Conservation (phyloP, 2,113 vertebrate genomes). For the Eptesicus fuscus region DNA sequence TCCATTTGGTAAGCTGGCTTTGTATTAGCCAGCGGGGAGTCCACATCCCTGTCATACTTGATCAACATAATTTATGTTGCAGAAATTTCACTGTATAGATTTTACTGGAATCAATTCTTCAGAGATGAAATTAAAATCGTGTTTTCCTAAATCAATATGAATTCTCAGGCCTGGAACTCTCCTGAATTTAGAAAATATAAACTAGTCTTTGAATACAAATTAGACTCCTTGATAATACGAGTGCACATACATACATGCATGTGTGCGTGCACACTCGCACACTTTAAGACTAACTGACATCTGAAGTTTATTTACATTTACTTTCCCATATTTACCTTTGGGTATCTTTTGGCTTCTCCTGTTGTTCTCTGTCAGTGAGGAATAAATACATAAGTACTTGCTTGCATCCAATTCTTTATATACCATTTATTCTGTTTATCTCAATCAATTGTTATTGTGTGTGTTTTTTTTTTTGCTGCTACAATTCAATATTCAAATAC, state of each 20-base stretch:
- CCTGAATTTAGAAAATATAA: constrained; percentile 67
- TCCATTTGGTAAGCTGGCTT: not conserved
- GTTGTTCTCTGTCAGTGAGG: not conserved
- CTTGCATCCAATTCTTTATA: constrained; percentile 20
- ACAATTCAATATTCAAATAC: constrained; percentile 42
- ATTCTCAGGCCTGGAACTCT: constrained; percentile 52
- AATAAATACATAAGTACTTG: not conserved
- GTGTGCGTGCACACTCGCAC: not conserved
- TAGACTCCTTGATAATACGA: constrained; percentile 8
- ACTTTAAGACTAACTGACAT: not conserved
- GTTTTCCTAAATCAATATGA: constrained; percentile 68
- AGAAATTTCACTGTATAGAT: constrained; percentile 66
- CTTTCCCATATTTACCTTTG: not conserved
- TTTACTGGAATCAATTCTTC: constrained; percentile 72
- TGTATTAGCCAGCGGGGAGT: constrained; percentile 43
- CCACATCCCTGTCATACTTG: constrained; percentile 53
- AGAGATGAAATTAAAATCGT: constrained; percentile 66
- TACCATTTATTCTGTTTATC: not conserved
- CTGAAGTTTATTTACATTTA: constrained; percentile 15
- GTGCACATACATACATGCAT: not conserved
- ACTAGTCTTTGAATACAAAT: constrained; percentile 56
- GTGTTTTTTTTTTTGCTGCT: constrained; percentile 1
- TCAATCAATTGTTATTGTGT: not conserved
- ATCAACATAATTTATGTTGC: constrained; percentile 75
- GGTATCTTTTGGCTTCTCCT: not conserved